Conservation (phyloP, 2,797 vertebrate species). For the Smutsia gigantea region DNA sequence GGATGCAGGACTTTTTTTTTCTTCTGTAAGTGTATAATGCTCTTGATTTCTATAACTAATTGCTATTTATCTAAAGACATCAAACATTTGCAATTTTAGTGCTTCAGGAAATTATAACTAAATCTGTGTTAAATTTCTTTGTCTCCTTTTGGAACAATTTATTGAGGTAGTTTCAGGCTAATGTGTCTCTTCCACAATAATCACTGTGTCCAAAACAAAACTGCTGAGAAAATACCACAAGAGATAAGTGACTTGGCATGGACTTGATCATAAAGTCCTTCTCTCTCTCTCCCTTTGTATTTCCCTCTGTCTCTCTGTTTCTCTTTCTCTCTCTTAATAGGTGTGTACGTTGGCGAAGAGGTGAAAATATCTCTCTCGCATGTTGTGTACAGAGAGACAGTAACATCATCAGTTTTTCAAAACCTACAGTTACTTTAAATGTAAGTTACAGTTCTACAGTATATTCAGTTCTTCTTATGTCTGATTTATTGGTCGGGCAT, state of each 20-base stretch:
- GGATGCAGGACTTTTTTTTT: neutral
- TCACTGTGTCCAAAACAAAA: slow-evolving; percentile 24
- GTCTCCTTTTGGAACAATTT: neutral
- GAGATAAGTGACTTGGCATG: slow-evolving; percentile 1
- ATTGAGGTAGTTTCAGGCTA: neutral
- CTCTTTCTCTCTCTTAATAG: fast-evolving
- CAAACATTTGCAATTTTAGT: slow-evolving; percentile 47
- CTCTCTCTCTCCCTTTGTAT: neutral
- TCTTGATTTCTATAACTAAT: slow-evolving; percentile 47
- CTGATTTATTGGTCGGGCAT: neutral
- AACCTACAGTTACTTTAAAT: neutral
- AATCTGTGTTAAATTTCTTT: slow-evolving; percentile 38
- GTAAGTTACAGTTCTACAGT: neutral
- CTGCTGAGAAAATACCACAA: slow-evolving; percentile 36
- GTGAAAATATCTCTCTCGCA: neutral
- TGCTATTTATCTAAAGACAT: slow-evolving; percentile 38
- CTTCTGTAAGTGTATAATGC: neutral
- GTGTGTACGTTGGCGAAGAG: neutral
- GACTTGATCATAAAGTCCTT: neutral
- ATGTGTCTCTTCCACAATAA: slow-evolving; percentile 26
- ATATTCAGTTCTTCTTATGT: slow-evolving; percentile 5
- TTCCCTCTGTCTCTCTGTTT: no score
- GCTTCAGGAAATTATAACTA: slow-evolving; percentile 44
- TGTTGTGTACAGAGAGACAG: neutral
- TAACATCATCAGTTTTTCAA: neutral